Evolutionary conservation across 2,113 vertebrate species (phyloP), one percentile per base, ranked within the genome.

Genomic region (Tylochromis polylepis): DNA sequence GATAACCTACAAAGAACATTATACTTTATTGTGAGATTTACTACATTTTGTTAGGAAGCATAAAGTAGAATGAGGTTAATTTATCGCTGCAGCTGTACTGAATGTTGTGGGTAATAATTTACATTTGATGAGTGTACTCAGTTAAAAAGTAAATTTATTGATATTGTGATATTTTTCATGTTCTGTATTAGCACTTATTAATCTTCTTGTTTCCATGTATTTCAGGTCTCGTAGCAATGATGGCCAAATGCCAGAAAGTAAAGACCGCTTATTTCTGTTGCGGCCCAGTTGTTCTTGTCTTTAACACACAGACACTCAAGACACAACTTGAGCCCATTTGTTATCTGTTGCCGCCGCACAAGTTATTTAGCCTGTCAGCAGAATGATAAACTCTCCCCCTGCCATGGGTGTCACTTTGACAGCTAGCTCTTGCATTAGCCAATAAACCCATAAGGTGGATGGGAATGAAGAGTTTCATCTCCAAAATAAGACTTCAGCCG

Each of bases 341-440:
- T 95, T 96, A 94, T 96, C 92, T 94, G 95, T 96, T 96, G 91
- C 93, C 34, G 87, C 93, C 79, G 88, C 93, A 89, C 93, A 90
- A 95, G 94, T 94, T 95, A 95, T 96, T 96, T 95, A 95, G 93
- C 94, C 91, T 96, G 96, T 96, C 94, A 94, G 95, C 95, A 94
- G 92, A 94, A 93, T 94, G 95, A 96, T 96, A 95, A 96, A 94
- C 93, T 94, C 93, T 94, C 89, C 83, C 85, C 79, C 80, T 88
- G 94, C 93, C 90, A 81, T 79, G 89, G 93, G 94, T 94, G 94
- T 94, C 90, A 94, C 88, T 89, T 85, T 38, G 82, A 89, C 86
- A 92, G 85, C 87, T 34, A 55, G 86, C 92, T 89, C 81, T 78
- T 57, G 20, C 79, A 49, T 93, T 92, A 89, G 90, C 93, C 90